Evolutionary conservation across 2,888 invertebrate genomes (phyloP).

Genomic region (Mystacides longicornis): DNA sequence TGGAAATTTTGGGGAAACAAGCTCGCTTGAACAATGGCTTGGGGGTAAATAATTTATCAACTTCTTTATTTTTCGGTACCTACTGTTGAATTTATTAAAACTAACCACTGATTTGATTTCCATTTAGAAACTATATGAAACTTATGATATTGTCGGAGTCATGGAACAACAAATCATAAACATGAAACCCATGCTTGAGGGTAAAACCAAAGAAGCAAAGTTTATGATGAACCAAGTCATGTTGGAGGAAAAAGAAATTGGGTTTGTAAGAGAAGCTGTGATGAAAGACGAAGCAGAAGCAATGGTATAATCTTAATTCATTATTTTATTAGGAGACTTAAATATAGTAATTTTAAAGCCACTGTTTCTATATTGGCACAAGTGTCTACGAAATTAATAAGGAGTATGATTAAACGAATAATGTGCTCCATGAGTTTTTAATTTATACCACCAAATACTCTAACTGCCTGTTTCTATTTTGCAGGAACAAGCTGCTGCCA

Average conservation of each 20-base stretch:
- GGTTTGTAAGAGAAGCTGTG: conserved; percentile 72
- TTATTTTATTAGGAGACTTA: too few relatives aligned
- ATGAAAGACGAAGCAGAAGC: conserved; percentile 77
- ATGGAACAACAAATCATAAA: conserved; percentile 80
- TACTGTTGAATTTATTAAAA: too few relatives aligned
- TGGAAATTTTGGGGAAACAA: conserved; percentile 56
- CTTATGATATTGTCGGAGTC: conserved; percentile 69
- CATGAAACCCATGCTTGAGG: conserved; percentile 73
- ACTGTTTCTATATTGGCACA: conserved; percentile 1
- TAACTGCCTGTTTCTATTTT: too few relatives aligned
- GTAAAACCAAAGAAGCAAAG: conserved; percentile 68
- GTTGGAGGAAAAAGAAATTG: conserved; percentile 75
- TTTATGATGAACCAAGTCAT: conserved; percentile 66
- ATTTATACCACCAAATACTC: too few relatives aligned
- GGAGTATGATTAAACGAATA: too few relatives aligned
- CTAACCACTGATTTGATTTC: too few relatives aligned
- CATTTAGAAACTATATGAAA: conserved; percentile 67
- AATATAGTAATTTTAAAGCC: conserved; percentile 4
- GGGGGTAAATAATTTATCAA: conserved; percentile 42
- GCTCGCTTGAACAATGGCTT: conserved; percentile 71
- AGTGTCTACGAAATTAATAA: conserved; percentile 5
- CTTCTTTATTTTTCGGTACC: too few relatives aligned
- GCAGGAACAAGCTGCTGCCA: conserved; percentile 75
- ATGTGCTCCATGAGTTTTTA: too few relatives aligned
- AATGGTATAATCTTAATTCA: conserved; percentile 45